These are phyloP conservation scores for Fulmarus glacialis DNA, from an alignment of 2,113 vertebrate genomes.

Conservation along the genomic window DNA sequence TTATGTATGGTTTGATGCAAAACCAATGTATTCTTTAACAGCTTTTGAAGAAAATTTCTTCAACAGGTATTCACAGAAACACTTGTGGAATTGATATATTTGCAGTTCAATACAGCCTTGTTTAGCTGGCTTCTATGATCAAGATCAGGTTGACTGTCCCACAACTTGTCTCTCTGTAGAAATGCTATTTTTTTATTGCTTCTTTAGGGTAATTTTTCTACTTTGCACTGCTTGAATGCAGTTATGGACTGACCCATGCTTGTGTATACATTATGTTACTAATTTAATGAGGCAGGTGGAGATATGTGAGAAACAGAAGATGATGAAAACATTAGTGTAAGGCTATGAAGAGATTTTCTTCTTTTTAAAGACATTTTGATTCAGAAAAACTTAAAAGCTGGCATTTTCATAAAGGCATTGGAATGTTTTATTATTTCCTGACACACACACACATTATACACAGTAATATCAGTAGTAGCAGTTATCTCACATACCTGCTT, in stretches of 20 bases:
- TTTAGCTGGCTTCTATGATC: neutral
- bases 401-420: neutral
- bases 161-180: neutral
- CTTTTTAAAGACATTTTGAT: neutral
- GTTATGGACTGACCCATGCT: neutral
- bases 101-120: neutral
- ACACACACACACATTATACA: fast-evolving
- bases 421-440: neutral
- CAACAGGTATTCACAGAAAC: neutral
- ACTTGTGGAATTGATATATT: neutral
- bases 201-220: neutral
- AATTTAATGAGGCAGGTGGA: neutral
- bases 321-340: neutral
- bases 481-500: neutral
- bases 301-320: neutral
- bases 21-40: neutral
- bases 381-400: neutral
- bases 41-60: neutral
- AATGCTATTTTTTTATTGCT: neutral
- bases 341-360: neutral
- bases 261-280: neutral
- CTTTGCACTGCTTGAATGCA: neutral
- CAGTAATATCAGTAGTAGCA: neutral
- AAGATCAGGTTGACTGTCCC: neutral
- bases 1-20: neutral